Conservation (phyloP, 1,140 invertebrate species). For the Oryzaephilus surinamensis region DNA sequence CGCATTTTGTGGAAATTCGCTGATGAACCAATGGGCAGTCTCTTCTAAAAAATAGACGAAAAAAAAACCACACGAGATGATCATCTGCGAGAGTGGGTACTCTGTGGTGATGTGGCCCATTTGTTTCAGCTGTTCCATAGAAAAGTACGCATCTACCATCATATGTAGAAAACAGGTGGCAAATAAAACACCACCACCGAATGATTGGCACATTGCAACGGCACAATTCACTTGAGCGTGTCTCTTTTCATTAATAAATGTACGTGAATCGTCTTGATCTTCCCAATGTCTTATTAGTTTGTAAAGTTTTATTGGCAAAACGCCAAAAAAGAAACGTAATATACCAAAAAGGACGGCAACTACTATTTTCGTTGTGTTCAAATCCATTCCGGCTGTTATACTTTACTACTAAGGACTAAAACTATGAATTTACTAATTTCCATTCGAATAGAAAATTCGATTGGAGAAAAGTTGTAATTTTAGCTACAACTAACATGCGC, state of each 20-base stretch:
- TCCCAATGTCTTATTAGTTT: slow-evolving; percentile 24
- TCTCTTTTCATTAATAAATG: slow-evolving; percentile 23
- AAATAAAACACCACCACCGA: slow-evolving; percentile 56
- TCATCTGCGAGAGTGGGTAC: slow-evolving; percentile 42
- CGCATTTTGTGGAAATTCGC: slow-evolving; percentile 6
- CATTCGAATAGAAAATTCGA: too few relatives aligned
- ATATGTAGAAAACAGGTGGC: slow-evolving; percentile 57
- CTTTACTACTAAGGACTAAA: neutral
- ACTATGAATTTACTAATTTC: too few relatives aligned
- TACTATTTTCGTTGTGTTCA: slow-evolving; percentile 28
- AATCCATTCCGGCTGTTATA: slow-evolving; percentile 17
- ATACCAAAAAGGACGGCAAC: slow-evolving; percentile 31
- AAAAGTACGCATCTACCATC: slow-evolving; percentile 46
- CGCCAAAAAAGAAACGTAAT: slow-evolving; percentile 30
- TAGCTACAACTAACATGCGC: too few relatives aligned
- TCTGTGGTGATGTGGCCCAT: slow-evolving; percentile 21
- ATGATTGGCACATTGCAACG: slow-evolving; percentile 40
- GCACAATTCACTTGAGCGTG: slow-evolving; percentile 26
- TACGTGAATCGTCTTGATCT: slow-evolving; percentile 18
- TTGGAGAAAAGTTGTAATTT: too few relatives aligned
- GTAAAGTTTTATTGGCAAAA: slow-evolving; percentile 33
- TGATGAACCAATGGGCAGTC: slow-evolving; percentile 30
- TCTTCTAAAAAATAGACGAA: slow-evolving; percentile 51
- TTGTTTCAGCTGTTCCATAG: slow-evolving; percentile 25
- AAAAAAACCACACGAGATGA: slow-evolving; percentile 50